Evolutionary conservation across 2,113 vertebrate species (phyloP).

Genomic region (Megaceryle torquata): DNA sequence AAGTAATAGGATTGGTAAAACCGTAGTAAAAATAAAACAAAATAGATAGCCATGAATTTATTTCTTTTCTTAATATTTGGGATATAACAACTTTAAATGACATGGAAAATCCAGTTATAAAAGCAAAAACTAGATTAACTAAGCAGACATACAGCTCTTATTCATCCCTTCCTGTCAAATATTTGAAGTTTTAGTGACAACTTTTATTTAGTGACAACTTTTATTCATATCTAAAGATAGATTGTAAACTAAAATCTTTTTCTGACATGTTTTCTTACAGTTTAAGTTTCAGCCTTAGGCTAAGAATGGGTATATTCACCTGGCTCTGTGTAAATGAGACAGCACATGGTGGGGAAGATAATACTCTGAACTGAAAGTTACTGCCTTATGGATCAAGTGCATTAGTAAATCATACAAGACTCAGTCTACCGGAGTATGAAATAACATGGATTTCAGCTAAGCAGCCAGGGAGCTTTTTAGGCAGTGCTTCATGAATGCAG

Average conservation of each 20-base stretch:
- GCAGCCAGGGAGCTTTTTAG: background rate
- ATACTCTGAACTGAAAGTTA: background rate
- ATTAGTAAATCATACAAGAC: background rate
- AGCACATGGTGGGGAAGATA: background rate
- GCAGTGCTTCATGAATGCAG: background rate
- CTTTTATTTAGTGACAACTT: background rate
- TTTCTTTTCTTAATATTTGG: slow-evolving; percentile 5
- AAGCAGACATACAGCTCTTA: background rate
- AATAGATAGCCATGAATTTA: background rate
- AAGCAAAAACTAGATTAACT: background rate
- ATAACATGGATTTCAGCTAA: background rate
- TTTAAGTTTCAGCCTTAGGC: background rate
- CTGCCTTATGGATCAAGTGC: background rate
- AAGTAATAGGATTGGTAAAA: slow-evolving; percentile 3
- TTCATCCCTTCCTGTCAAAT: background rate
- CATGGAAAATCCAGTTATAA: background rate
- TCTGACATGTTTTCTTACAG: background rate
- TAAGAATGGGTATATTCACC: background rate
- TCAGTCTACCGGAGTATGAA: background rate
- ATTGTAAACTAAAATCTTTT: background rate
- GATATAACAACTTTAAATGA: background rate
- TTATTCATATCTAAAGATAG: background rate
- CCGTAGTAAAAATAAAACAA: background rate
- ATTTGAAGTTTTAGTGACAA: background rate
- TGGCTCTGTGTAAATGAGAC: background rate